These are phyloP conservation scores for Siniperca obscura DNA, from an alignment of 2,797 vertebrate genomes.

Conservation along the genomic window DNA sequence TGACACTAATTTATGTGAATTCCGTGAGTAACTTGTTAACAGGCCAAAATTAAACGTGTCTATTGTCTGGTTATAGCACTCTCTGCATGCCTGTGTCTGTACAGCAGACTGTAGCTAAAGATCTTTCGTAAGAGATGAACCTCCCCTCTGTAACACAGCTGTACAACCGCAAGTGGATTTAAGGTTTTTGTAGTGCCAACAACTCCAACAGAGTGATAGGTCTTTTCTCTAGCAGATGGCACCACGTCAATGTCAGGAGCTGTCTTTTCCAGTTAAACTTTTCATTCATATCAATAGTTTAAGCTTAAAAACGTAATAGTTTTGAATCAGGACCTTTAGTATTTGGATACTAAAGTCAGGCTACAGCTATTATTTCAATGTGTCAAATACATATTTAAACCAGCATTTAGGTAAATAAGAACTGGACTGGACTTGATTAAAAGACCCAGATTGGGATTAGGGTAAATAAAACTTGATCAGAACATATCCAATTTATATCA, in stretches of 20 bases:
- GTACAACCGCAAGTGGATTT: background rate
- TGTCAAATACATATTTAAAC: background rate
- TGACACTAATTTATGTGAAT: background rate
- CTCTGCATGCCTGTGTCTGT: background rate
- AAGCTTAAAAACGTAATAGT: too few relatives aligned
- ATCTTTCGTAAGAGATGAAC: background rate
- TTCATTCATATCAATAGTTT: background rate
- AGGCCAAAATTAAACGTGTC: too few relatives aligned
- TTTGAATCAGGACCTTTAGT: background rate
- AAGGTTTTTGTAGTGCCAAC: too few relatives aligned
- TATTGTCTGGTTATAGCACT: too few relatives aligned
- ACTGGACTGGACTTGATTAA: background rate
- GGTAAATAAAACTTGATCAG: background rate
- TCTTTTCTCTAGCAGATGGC: too few relatives aligned
- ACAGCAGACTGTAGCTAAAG: background rate
- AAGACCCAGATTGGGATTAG: background rate
- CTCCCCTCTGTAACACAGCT: background rate
- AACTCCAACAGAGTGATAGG: too few relatives aligned
- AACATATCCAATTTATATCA: background rate
- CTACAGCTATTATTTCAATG: background rate
- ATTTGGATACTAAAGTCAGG: background rate
- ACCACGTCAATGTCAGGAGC: background rate
- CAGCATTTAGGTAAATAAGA: background rate
- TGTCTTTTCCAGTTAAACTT: background rate
- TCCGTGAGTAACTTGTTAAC: background rate